These are phyloP conservation scores for Semnornis frantzii DNA, from an alignment of 2,113 vertebrate species.

Conservation along the genomic window DNA sequence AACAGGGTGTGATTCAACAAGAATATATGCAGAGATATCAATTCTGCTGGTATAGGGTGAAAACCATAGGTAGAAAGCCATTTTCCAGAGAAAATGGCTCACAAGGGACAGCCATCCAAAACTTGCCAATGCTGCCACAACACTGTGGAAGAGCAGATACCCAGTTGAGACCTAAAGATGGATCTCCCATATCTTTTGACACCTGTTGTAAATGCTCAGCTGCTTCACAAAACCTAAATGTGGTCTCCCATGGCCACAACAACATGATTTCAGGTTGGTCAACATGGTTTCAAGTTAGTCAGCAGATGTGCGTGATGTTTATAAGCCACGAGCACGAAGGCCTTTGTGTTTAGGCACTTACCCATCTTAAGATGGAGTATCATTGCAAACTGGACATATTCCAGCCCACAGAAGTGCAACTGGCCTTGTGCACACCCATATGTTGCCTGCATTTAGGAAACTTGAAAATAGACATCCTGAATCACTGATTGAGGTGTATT, in stretches of 20 bases:
- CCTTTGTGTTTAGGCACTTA: not conserved
- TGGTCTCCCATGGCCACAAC: not conserved
- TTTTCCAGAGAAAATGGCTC: not conserved
- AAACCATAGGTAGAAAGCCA: not conserved
- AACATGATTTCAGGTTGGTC: not conserved
- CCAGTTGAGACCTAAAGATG: not conserved
- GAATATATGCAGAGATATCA: not conserved
- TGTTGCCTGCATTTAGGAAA: not conserved
- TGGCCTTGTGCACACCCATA: not conserved
- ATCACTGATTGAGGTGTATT: not conserved
- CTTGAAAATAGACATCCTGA: not conserved
- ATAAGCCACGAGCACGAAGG: not conserved
- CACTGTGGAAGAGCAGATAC: not conserved
- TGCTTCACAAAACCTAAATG: not conserved
- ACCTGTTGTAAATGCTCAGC: not conserved
- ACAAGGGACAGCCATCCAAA: not conserved
- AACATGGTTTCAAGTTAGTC: not conserved
- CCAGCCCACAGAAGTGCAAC: not conserved
- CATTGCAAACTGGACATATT: not conserved
- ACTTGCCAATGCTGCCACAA: not conserved
- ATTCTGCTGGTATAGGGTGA: not conserved
- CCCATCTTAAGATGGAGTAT: not conserved
- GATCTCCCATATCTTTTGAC: not conserved
- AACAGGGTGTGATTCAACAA: not conserved
- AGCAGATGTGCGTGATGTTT: rapidly evolving